Base-by-base conservation (phyloP, 2,113 vertebrate genomes). In the Emydura subglobosa region DNA sequence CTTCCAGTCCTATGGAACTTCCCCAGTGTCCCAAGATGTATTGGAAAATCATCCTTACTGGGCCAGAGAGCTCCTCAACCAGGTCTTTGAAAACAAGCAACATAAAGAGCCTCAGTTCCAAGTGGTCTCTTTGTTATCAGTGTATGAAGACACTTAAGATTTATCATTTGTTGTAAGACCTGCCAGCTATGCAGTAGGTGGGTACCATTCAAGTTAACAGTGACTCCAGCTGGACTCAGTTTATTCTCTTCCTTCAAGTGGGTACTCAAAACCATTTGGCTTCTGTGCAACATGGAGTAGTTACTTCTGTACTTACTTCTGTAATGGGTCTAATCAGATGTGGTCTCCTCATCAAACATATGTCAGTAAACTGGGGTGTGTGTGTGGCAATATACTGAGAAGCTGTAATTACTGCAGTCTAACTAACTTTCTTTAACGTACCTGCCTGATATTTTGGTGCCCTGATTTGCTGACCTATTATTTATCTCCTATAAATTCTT, bases 391-490 rank as follows among this genome's bases (percentile, higher is more conserved):
- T 79, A 54, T 85, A 9, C 2, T 54, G 55, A 72, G 54, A 81
- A 95, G 78, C 29, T 68, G 13, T 47, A 65, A 79, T 22, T 2
- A 0, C 34, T 89, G 55, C 57, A 83, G n/a, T 10, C 22, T 87
- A 54, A 22, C 85, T 87, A 89, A 7, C 83, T 89, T 92, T 89
- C 85, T 87, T 88, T 94, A 82, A 88, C 61, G 5, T 3, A 79
- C 11, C 47, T 13, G 86, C 17, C 47, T 82, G 85, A 31, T 79
- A 19, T n/a, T 44, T 87, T 86, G 47, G 29, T 61, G 47, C 25
- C 86, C 86, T 90, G 87, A 53, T 47, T 42, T 94, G 79, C 76
- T 49, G 82, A 92, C 47, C 53, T 78, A 59, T 85, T 65, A 0
- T 0, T 78, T 86, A 79, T 89, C 51, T 59, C 80, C 78, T 86